Conservation (phyloP, 2,888 invertebrate genomes). For the Tetramorium bicarinatum region DNA sequence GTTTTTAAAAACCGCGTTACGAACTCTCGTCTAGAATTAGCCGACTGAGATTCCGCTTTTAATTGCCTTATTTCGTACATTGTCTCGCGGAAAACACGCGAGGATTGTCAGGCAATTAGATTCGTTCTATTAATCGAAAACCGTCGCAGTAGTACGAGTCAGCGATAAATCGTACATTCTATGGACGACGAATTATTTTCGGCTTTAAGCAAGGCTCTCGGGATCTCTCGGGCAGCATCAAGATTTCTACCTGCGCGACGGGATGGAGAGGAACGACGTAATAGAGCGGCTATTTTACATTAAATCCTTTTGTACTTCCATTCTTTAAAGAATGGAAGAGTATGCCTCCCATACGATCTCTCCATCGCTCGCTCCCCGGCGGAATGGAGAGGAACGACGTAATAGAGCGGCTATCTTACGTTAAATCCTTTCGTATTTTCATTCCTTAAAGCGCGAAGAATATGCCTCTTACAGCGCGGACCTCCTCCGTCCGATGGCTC, state of each 20-base stretch:
- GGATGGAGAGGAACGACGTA: neutral
- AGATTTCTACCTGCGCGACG: neutral
- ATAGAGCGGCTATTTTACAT: conserved; percentile 1
- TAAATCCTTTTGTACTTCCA: conserved; percentile 9
- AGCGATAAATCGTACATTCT: conserved; percentile 26
- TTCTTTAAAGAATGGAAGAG: neutral
- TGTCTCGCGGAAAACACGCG: neutral
- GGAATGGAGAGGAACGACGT: neutral
- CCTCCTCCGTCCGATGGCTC: conserved; percentile 22
- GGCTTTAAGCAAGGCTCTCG: neutral
- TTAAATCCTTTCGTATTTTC: conserved; percentile 14
- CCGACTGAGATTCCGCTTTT: neutral
- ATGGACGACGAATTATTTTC: neutral
- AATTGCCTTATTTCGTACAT: neutral
- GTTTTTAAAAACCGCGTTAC: conserved; percentile 21
- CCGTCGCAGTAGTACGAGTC: neutral
- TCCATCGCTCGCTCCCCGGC: neutral
- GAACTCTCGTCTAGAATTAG: neutral
- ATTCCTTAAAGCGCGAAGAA: conserved; percentile 22
- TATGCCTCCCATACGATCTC: neutral
- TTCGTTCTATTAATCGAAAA: neutral
- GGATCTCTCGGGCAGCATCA: neutral
- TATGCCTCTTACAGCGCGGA: neutral
- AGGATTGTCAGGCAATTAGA: neutral
- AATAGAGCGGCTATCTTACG: conserved; percentile 2